Base-by-base conservation (phyloP, 2,888 invertebrate species). In the Euplexia lucipara region DNA sequence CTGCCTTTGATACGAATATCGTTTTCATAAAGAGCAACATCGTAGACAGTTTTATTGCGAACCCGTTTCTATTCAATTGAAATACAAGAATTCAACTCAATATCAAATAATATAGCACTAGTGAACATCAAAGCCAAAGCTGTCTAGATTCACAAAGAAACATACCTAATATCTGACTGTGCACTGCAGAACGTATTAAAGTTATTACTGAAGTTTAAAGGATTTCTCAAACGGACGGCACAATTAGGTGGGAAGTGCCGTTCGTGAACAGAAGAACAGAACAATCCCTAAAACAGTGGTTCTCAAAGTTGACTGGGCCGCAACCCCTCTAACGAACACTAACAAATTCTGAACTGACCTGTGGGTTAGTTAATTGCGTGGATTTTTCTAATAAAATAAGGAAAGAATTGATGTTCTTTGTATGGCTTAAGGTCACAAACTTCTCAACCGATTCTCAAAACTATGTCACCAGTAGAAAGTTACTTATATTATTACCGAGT, bases 191-290 rank as follows among this genome's bases (percentile, higher is more conserved):
- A 41, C 26, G 39, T 48, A 57, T 51, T 51, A 44, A 49, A 70
- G 26, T 44, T 69, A 70, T 70, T 52, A 48, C 20, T 8, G 20
- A 62, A 69, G 47, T 72, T 62, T 57, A 53, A 20, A 44, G 20
- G 51, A n/a, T 18, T 61, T 53, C 48, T 7, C 12, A 37, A 70
- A 6, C 41, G 16, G 16, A n/a, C 45, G 53, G 37, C 14, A 30
- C 12, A 44, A 53, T 41, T 52, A 57, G 20, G 12, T 35, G 22
- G 5, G 14, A 41, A 35, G 7, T 39, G 63, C 30, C n/a, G n/a
- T n/a, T n/a, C n/a, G 51, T 51, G 16, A n/a, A 22, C 12, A 14
- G 6, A 7, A 44, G 64, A n/a, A n/a, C n/a, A n/a, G n/a, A n/a
- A n/a, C n/a, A n/a, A n/a, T n/a, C n/a, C n/a, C n/a, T n/a, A n/a